A percentile compares a stretch with the other conserved stretches of the same genome.
Evolutionary conservation across 1,140 invertebrate species (phyloP).

Genomic region (Uloborus diversus): DNA sequence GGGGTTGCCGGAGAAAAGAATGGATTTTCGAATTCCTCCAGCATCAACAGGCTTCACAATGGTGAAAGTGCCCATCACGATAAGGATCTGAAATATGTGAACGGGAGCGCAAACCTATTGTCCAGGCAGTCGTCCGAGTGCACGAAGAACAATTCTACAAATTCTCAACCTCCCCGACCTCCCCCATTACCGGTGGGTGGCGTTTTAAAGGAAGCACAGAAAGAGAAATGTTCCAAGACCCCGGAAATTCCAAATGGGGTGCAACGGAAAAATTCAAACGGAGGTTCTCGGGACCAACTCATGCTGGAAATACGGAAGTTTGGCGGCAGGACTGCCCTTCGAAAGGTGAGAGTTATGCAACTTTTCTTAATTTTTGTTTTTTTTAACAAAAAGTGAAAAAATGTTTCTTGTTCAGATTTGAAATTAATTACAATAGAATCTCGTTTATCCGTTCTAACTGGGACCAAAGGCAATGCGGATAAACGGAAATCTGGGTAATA

Average conservation of each 20-base stretch:
- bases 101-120: neutral
- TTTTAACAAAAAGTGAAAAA: no score
- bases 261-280: neutral
- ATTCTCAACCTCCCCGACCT: constrained; percentile 22
- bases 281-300: constrained; percentile 44
- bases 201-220: neutral
- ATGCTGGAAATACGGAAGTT: constrained; percentile 56
- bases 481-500: no score
- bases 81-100: neutral
- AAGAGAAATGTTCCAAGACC: neutral
- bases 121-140: no score
- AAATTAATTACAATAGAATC: no score
- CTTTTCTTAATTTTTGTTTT: no score
- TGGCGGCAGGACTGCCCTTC: constrained; percentile 42
- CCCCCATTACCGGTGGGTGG: constrained; percentile 6
- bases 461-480: no score
- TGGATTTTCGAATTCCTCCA: no score
- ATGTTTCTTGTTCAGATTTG: no score
- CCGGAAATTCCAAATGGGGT: neutral
- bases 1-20: no score
- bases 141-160: neutral
- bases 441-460: no score
- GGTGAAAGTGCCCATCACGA: neutral
- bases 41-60: neutral
- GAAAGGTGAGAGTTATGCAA: constrained; percentile 43